Percentiles rank a stretch among this genome's conserved stretches.
Evolutionary conservation across 2,888 invertebrate genomes (phyloP).

Genomic region (Pheosia tremula): DNA sequence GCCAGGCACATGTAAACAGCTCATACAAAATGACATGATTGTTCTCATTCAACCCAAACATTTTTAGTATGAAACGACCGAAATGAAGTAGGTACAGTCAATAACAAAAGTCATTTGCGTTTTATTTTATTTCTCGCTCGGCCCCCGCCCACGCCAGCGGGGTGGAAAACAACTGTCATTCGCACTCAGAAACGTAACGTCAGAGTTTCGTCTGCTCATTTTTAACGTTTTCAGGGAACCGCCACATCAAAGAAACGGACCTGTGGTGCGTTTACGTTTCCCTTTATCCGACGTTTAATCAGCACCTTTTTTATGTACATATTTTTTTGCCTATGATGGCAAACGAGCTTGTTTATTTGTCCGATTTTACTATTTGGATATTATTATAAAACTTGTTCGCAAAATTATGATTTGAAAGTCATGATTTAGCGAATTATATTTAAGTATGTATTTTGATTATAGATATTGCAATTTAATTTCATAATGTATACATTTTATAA

Average conservation of each 20-base stretch:
- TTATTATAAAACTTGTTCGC: not conserved
- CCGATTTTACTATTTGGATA: not conserved
- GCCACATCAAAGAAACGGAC: conserved; percentile 17
- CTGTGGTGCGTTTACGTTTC: conserved; percentile 6
- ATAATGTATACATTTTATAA: no score
- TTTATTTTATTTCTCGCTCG: conserved; percentile 27
- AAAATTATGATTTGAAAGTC: not conserved
- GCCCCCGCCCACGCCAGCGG: conserved; percentile 7
- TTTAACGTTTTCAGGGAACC: conserved; percentile 21
- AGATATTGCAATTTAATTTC: no score
- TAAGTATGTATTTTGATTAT: no score
- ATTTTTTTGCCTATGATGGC: no score
- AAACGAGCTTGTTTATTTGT: not conserved
- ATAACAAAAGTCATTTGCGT: conserved; percentile 35
- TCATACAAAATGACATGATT: conserved; percentile 7
- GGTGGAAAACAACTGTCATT: conserved; percentile 32
- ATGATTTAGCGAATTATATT: no score
- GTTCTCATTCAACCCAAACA: conserved; percentile 15
- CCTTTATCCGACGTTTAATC: conserved; percentile 19
- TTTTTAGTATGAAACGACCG: conserved; percentile 15
- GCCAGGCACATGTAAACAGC: no score
- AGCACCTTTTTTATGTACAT: not conserved
- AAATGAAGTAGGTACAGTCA: conserved; percentile 24
- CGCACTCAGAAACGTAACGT: conserved; percentile 28
- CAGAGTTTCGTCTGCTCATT: conserved; percentile 26